Base-by-base conservation (phyloP, 2,888 invertebrate species). In the Timema podura region DNA sequence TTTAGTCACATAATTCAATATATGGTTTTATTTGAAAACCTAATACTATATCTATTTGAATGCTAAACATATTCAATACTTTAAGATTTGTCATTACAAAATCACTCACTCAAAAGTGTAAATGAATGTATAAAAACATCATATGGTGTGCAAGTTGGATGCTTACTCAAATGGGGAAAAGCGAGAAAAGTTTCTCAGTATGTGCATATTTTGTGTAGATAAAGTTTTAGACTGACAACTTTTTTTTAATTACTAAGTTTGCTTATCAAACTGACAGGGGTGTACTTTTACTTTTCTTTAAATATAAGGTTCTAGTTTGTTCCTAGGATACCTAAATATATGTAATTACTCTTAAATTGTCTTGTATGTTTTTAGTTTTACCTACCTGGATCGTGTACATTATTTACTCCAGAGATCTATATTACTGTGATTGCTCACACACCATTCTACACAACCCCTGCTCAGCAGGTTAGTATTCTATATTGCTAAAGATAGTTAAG, bases 401-500 rank as follows among this genome's bases (percentile, higher is more conserved):
- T 85, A 68, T 87, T 90, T 79, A 82, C 85, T 73, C 92, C 92
- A 65, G 86, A 87, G 75, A 84, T 92, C 71, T 90, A 88, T 81
- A 83, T 91, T 65, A 90, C 91, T 73, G 88, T 92, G 76, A 88
- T 92, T 79, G 91, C 89, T 7, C 90, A 91, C 80, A 89, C 89
- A 13, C 91, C 92, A 68, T 89, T 91, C 80, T 86, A 89, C 76
- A 85, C 86, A 73, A 88, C 86, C 76, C 87, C 88, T 47, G 87
- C 88, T 44, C 90, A 91, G 79, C 89, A 91, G 84, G 86, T 86
- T 76, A 73, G 73, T 68, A 45, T 16, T 61, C 30, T 57, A 57
- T 57, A 11, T 57, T 57, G 57, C 8, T 13, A 9, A 15, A n/a
- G n/a, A 65, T 65, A 0, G 30, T 1, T 51, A 51, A 51, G n/a